Evolutionary conservation across 2,888 invertebrate species (phyloP).

Genomic region (Creontiades dilutus): DNA sequence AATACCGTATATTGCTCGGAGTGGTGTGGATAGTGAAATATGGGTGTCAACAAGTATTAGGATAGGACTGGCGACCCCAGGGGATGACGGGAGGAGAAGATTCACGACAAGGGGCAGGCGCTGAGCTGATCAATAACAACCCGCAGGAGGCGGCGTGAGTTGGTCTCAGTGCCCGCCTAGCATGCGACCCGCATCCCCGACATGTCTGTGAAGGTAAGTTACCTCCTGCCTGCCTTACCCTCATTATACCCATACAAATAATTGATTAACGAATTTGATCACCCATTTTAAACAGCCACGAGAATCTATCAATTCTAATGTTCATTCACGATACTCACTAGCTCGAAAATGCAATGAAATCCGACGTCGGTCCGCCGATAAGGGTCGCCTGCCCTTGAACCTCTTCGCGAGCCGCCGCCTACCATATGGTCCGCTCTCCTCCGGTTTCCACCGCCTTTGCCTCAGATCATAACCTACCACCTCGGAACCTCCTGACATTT

Average conservation of each 20-base stretch:
- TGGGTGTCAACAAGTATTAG: constrained; percentile 45
- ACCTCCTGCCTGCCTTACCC: no score
- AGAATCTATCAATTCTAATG: no score
- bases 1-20: no score
- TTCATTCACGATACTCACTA: no score
- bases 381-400: constrained; percentile 16
- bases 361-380: neutral
- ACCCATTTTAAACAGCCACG: no score
- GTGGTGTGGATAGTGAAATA: neutral
- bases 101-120: constrained; percentile 37
- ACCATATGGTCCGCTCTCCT: constrained; percentile 26
- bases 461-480: constrained; percentile 6
- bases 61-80: constrained; percentile 28
- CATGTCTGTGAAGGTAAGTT: constrained; percentile 70
- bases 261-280: no score
- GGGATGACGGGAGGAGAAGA: neutral
- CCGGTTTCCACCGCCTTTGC: neutral
- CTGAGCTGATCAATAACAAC: constrained; percentile 51
- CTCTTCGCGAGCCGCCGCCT: neutral
- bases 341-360: no score
- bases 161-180: constrained; percentile 61
- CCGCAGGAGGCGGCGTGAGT: constrained; percentile 53
- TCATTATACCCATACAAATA: no score
- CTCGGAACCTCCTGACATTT: neutral
- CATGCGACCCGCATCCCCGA: constrained; percentile 68